Evolutionary conservation across 1,140 invertebrate species (phyloP).

Genomic region (Trichonephila inaurata): DNA sequence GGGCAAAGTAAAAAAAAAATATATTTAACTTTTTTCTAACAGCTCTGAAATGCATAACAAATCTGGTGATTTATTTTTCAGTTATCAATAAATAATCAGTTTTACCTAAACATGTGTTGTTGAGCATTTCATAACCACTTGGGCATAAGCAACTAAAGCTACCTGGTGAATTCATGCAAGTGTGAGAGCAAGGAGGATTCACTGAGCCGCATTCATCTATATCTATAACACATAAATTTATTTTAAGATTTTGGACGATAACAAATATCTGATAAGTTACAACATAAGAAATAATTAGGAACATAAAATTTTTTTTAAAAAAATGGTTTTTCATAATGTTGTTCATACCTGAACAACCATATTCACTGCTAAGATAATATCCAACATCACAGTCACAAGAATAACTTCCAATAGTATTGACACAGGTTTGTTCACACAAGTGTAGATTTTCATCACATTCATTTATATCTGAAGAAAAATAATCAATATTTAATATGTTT

Average conservation of each 20-base stretch:
- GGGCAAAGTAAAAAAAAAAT: too few relatives aligned
- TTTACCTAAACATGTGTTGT: slow-evolving; percentile 54
- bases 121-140: slow-evolving; percentile 54
- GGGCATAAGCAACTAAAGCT: slow-evolving; percentile 64
- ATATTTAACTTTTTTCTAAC: too few relatives aligned
- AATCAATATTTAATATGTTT: neutral
- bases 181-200: slow-evolving; percentile 62
- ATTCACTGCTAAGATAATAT: slow-evolving; percentile 80
- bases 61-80: too few relatives aligned
- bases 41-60: too few relatives aligned
- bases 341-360: slow-evolving; percentile 68
- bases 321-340: neutral
- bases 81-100: neutral
- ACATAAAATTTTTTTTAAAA: neutral
- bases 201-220: slow-evolving; percentile 70
- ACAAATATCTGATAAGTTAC: neutral
- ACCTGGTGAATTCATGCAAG: slow-evolving; percentile 58
- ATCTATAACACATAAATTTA: slow-evolving; percentile 57
- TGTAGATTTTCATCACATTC: slow-evolving; percentile 84
- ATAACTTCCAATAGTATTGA: slow-evolving; percentile 93
- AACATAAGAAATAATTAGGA: neutral
- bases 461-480: slow-evolving; percentile 83
- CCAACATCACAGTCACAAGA: slow-evolving; percentile 90
- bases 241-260: neutral
- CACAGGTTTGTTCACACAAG: slow-evolving; percentile 86